Evolutionary conservation across 2,113 vertebrate genomes (phyloP), one percentile per base, ranked within the genome.

Genomic region (Labrus mixtus): DNA sequence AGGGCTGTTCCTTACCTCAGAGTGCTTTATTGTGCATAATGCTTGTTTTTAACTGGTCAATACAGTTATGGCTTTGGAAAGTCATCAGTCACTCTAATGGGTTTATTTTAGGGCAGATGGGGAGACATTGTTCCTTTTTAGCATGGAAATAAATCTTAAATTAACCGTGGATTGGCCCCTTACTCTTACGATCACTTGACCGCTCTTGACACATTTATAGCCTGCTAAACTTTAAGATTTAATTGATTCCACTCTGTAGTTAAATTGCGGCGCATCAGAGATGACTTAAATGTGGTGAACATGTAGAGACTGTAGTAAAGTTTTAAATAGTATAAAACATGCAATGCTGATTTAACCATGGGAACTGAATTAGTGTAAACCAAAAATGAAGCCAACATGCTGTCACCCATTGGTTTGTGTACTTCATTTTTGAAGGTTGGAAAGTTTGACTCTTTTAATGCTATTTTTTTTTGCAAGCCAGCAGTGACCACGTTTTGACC

Each of bases 241-340:
- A 73, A 82, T 86, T 73, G 66, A 64, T 77, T 56, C 81, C 81
- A 86, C 70, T 79, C 29, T 6, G 68, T 39, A 78, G 17, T 72
- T 79, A 67, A 71, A 75, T 22, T 33, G 48, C 29, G 16, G 33
- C 51, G 65, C 68, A 78, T 79, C 46, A 78, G 69, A 83, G 73
- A 70, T 76, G 19, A 64, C 71, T 68, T 84, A 86, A 80, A 68
- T 79, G 79, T 78, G 85, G 81, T 33, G 2, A 83, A 58, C 64
- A 37, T 77, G 53, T 64, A 23, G 19, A 71, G 60, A 72, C 74
- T 50, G 61, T 56, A 53, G 39, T 78, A 60, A 37, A 70, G 56
- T 74, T 71, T 83, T 41, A 51, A 69, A 68, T 73, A 25, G 73
- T 56, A 20, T 48, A 78, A 59, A 88, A 74, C 73, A 87, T 82